Base-by-base conservation (phyloP, 1,140 invertebrate species). In the Tribolium madens region DNA sequence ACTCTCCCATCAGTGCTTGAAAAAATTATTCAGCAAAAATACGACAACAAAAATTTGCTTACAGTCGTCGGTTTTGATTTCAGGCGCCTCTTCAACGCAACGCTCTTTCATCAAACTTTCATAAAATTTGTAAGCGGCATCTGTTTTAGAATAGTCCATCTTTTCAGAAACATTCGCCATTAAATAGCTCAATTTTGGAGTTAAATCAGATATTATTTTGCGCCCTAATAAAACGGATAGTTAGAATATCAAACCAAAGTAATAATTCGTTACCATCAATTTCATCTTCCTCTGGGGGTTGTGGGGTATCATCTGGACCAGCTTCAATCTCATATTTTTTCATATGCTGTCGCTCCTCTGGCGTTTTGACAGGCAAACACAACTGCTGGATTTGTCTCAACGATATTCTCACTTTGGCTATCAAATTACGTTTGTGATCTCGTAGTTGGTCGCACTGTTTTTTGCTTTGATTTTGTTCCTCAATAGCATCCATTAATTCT, bases 401-500 rank as follows among this genome's bases (percentile, higher is more conserved):
- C 0, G 80, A 79, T 52, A 81, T 81, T 36, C 83, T 78, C 3
- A 84, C 71, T 73, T 81, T 77, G 6, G 81, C 82, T 33, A 84
- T 52, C 7, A 84, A 52, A 15, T 79, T 69, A 46, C 80, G 73
- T 72, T 78, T 81, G 18, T 21, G 79, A 60, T 13, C 78, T 80
- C 13, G 76, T 26, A 46, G 71, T 0, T 42, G 31, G 0, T 73
- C 47, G 1, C 78, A 81, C 15, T 87, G 79, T 0, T 75, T 75
- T 74, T 88, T 86, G 14, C 87, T 87, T n/a, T 86, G 81, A 10
- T 83, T 82, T 76, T 90, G 85, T 1, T 84, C 81, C 13, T 86
- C 79, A 2, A 89, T 86, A 76, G 88, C 80, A 2, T 86, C 83
- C 1, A 83, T 68, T 13, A 90, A 83, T 33, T 86, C 83, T 18